These are phyloP conservation scores for Drosophila buzzatii DNA, from an alignment of 2,888 invertebrate genomes.

Conservation along the genomic window DNA sequence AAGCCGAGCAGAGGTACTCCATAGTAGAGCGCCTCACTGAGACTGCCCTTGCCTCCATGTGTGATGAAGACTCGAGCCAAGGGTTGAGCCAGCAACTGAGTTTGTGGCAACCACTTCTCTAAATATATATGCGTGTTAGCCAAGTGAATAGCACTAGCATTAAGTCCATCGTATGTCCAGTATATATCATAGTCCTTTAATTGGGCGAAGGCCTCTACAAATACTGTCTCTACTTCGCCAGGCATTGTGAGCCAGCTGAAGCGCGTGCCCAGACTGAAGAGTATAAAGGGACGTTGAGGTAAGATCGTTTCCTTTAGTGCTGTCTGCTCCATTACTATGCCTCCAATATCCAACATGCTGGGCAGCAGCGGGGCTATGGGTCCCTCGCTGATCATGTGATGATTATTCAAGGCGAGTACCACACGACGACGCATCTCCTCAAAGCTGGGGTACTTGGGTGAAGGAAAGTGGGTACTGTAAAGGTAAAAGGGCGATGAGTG, in stretches of 20 bases:
- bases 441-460: constrained; percentile 67
- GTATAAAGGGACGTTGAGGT: constrained; percentile 58
- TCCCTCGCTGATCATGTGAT: constrained; percentile 80
- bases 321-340: constrained; percentile 72
- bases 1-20: constrained; percentile 91
- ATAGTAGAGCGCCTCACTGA: constrained; percentile 92
- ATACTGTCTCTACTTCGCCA: constrained; percentile 16
- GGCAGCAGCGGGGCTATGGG: constrained; percentile 78
- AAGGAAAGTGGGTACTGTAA: constrained; percentile 71
- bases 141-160: constrained; percentile 26
- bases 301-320: not conserved
- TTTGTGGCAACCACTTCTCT: constrained; percentile 87
- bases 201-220: constrained; percentile 46
- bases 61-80: constrained; percentile 86
- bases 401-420: constrained; percentile 74
- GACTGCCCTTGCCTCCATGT: constrained; percentile 88
- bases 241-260: constrained; percentile 58
- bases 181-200: constrained; percentile 59
- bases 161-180: constrained; percentile 72
- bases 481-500: not conserved
- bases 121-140: constrained; percentile 81
- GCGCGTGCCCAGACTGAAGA: constrained; percentile 70
- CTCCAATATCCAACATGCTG: constrained; percentile 79
- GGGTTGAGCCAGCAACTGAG: constrained; percentile 90
- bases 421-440: constrained; percentile 68